Conservation (phyloP, 1,140 invertebrate genomes). For the Helicoverpa armigera region DNA sequence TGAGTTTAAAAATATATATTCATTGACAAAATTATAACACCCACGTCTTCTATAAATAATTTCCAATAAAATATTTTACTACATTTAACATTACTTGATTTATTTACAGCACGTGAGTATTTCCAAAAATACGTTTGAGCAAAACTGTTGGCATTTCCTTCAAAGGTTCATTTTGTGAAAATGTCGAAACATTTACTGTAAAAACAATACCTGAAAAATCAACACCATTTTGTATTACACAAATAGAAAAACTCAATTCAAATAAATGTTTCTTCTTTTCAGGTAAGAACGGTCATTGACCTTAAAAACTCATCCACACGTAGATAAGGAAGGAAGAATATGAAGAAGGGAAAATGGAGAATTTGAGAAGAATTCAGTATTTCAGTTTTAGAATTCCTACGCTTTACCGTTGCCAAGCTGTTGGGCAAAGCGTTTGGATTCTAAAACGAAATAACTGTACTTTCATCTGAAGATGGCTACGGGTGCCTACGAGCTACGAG, state of each 20-base stretch:
- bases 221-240: neutral
- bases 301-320: neutral
- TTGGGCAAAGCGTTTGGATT: slow-evolving; percentile 86
- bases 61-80: too few relatives aligned
- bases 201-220: neutral
- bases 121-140: too few relatives aligned
- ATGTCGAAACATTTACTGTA: neutral
- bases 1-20: too few relatives aligned
- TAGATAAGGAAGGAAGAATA: neutral
- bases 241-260: slow-evolving; percentile 6
- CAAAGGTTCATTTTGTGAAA: too few relatives aligned
- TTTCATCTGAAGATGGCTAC: slow-evolving; percentile 50
- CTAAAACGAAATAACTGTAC: slow-evolving; percentile 80
- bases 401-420: slow-evolving; percentile 85
- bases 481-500: neutral
- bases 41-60: too few relatives aligned
- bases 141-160: too few relatives aligned
- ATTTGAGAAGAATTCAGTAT: slow-evolving; percentile 1
- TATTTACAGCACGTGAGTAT: too few relatives aligned
- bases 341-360: neutral
- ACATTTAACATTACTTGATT: too few relatives aligned
- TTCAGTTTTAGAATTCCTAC: slow-evolving; percentile 85
- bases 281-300: slow-evolving; percentile 26
- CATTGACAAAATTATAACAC: too few relatives aligned
- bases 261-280: slow-evolving; percentile 31